These are phyloP conservation scores for Sardinella longiceps DNA, from an alignment of 2,797 vertebrate species.

Conservation along the genomic window DNA sequence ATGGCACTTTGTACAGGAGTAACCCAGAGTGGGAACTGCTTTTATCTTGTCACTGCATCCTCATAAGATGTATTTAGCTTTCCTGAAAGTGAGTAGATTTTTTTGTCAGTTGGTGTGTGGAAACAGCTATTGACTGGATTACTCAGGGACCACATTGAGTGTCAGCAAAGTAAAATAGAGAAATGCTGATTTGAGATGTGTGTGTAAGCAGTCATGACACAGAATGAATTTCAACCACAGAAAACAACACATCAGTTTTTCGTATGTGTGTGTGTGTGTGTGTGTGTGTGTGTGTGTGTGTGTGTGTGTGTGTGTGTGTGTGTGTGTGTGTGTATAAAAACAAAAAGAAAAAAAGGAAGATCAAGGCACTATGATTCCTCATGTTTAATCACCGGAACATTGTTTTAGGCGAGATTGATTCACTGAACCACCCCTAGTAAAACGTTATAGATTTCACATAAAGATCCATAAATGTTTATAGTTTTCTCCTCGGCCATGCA, in stretches of 20 bases:
- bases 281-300: no score
- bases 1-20: not conserved
- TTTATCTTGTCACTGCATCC: not conserved
- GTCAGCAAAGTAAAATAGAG: not conserved
- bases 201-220: not conserved
- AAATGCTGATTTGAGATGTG: not conserved
- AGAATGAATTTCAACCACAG: not conserved
- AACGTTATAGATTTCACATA: slow-evolving; percentile 16
- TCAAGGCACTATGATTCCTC: not conserved
- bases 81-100: not conserved
- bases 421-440: not conserved
- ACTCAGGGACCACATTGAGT: not conserved
- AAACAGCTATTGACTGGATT: not conserved
- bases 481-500: not conserved
- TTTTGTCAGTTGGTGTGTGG: not conserved
- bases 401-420: not conserved
- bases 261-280: not conserved
- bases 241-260: no score
- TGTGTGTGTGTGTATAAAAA: no score
- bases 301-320: not conserved
- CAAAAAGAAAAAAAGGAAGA: not conserved
- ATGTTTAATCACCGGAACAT: slow-evolving; percentile 3
- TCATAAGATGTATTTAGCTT: not conserved
- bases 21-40: no score
- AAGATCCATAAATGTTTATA: slow-evolving; percentile 6